These are phyloP conservation scores for Phaedon cochleariae DNA, from an alignment of 2,888 invertebrate species.

Conservation along the genomic window DNA sequence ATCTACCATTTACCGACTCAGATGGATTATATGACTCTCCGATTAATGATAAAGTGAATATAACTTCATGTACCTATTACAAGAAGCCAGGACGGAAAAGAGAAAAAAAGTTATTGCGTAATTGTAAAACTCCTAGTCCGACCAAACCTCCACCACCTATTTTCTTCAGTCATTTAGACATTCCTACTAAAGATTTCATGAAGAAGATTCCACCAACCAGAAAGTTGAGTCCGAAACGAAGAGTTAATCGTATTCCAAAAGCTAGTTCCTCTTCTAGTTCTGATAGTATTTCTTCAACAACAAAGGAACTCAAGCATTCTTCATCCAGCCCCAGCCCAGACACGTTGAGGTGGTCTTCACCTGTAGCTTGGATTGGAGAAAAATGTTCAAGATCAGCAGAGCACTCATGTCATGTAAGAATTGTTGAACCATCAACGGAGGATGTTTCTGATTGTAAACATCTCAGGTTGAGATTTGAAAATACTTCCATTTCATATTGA, in stretches of 20 bases:
- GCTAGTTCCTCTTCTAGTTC: conserved; percentile 70
- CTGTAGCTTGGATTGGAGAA: conserved; percentile 59
- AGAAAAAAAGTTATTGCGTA: conserved; percentile 64
- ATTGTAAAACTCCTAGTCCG: conserved; percentile 65
- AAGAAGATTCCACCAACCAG: conserved; percentile 60
- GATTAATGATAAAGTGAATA: conserved; percentile 72
- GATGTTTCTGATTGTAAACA: too few species aligned
- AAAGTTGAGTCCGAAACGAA: conserved; percentile 68
- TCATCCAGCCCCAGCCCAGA: conserved; percentile 63
- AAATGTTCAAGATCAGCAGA: conserved; percentile 54
- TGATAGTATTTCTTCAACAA: conserved; percentile 67
- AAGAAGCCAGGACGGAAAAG: conserved; percentile 72
- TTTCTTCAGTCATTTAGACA: conserved; percentile 71
- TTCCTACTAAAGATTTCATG: conserved; percentile 62
- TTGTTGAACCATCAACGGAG: too few species aligned
- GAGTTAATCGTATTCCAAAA: conserved; percentile 65
- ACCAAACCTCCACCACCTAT: conserved; percentile 60
- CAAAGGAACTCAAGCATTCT: conserved; percentile 60
- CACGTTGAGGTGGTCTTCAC: conserved; percentile 59
- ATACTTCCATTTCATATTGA: too few species aligned
- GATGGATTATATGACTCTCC: conserved; percentile 84
- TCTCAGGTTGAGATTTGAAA: too few species aligned
- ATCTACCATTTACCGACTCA: conserved; percentile 75
- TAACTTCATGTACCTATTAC: conserved; percentile 61
- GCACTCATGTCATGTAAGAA: conserved; percentile 21